These are phyloP conservation scores for Echinops telfairi DNA, from an alignment of 2,113 vertebrate species.

Conservation along the genomic window DNA sequence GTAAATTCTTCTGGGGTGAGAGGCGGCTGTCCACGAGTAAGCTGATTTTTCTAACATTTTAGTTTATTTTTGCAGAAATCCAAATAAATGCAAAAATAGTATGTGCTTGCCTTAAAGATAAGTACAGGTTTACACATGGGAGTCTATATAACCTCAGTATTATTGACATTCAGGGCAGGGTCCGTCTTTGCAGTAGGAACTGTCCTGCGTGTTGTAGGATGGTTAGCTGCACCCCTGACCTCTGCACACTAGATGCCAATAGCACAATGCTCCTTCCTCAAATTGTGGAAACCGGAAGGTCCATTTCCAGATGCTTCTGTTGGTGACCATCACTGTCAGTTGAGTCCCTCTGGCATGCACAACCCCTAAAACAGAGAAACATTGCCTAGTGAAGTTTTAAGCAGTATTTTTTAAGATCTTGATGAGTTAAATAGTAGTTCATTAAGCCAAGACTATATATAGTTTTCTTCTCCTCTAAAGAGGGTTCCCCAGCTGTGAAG, in stretches of 20 bases:
- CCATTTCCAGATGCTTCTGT: not conserved
- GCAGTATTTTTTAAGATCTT: constrained; percentile 55
- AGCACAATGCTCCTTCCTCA: too few relatives aligned
- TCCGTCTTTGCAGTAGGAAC: not conserved
- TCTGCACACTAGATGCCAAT: not conserved
- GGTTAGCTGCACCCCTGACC: not conserved
- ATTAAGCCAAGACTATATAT: not conserved
- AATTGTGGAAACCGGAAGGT: too few relatives aligned
- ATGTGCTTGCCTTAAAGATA: not conserved
- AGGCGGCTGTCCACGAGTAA: not conserved
- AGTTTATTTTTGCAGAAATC: not conserved
- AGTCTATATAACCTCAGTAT: not conserved
- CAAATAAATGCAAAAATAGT: not conserved
- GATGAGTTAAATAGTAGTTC: constrained; percentile 50
- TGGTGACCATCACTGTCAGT: not conserved
- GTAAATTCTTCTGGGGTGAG: too few relatives aligned
- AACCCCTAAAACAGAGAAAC: not conserved
- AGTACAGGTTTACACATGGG: not conserved
- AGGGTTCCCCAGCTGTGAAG: too few relatives aligned
- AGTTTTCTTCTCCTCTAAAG: too few relatives aligned
- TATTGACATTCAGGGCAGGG: not conserved
- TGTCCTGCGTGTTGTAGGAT: not conserved
- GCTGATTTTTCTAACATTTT: not conserved
- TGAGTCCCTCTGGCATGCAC: not conserved
- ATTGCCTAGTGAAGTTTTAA: constrained; percentile 39